Conservation (phyloP, 2,113 vertebrate species). For the Thymallus thymallus region DNA sequence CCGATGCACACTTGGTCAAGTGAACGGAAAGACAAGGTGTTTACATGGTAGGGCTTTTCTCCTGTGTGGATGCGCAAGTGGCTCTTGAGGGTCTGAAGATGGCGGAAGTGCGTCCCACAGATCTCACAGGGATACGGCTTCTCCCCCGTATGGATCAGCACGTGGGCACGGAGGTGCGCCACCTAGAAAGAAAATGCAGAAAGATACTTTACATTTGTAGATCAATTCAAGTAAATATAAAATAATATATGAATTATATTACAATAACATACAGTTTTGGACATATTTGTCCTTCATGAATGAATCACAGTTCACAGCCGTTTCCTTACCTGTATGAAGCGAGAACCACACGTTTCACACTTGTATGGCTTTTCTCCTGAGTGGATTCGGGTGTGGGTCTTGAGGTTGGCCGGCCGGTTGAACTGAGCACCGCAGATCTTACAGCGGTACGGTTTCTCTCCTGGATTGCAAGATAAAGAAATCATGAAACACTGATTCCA, state of each 20-base stretch:
- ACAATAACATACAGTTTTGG: slow-evolving; percentile 72
- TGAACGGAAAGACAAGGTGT: slow-evolving; percentile 39
- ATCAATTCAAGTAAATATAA: neutral
- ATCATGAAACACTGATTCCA: neutral
- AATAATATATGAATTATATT: neutral
- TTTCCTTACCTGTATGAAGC: slow-evolving; percentile 83
- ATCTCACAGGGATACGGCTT: slow-evolving; percentile 96
- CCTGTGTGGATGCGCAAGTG: slow-evolving; percentile 97
- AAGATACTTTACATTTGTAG: neutral
- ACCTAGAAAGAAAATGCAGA: slow-evolving; percentile 71
- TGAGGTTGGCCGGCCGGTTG: slow-evolving; percentile 96
- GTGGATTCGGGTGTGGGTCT: slow-evolving; percentile 96
- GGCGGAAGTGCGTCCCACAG: slow-evolving; percentile 92
- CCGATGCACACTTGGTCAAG: slow-evolving; percentile 21
- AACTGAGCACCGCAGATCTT: slow-evolving; percentile 96
- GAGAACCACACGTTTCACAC: slow-evolving; percentile 89
- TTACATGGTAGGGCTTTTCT: slow-evolving; percentile 97
- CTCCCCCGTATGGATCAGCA: slow-evolving; percentile 95
- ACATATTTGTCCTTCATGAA: neutral
- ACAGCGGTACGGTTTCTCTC: slow-evolving; percentile 95
- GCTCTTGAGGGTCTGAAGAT: slow-evolving; percentile 95
- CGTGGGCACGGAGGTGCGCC: slow-evolving; percentile 93
- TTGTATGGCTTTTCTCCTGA: slow-evolving; percentile 98
- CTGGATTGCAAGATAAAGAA: slow-evolving; percentile 59
- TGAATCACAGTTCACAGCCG: too few species aligned